Evolutionary conservation across 2,888 invertebrate genomes (phyloP).

Genomic region (Philonicus albiceps): DNA sequence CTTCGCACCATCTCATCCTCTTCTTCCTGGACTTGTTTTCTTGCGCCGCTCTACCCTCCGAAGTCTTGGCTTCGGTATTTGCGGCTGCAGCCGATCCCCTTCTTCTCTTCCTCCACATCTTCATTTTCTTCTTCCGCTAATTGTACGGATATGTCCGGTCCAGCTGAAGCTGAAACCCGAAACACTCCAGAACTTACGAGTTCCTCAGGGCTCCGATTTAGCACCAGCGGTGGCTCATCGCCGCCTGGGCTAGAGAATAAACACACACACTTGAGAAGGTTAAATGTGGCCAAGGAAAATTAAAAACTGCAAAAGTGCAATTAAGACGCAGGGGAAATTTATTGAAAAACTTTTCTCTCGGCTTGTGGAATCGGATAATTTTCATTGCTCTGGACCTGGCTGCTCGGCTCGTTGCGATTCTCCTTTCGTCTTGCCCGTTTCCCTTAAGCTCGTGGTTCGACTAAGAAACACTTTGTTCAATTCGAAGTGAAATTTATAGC

Average conservation of each 20-base stretch:
- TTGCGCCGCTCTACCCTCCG: background rate
- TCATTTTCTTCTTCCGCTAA: constrained; percentile 24
- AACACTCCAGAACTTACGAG: constrained; percentile 10
- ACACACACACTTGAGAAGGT: constrained; percentile 48
- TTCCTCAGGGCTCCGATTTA: background rate
- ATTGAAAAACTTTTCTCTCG: constrained; percentile 51
- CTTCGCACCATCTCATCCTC: background rate
- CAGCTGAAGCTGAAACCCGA: background rate
- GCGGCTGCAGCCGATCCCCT: background rate
- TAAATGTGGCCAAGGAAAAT: constrained; percentile 51
- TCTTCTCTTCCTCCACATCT: background rate
- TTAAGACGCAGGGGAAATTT: constrained; percentile 52
- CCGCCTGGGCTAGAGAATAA: constrained; percentile 46
- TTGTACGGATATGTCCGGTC: constrained; percentile 27
- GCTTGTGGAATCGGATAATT: background rate
- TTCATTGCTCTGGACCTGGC: constrained; percentile 35
- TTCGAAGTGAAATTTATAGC: background rate
- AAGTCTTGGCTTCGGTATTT: background rate
- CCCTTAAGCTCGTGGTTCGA: background rate
- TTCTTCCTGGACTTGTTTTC: background rate
- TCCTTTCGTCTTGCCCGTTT: background rate
- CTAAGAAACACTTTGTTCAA: background rate
- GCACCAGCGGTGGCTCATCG: background rate
- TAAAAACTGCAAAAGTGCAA: constrained; percentile 52
- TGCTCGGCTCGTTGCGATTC: constrained; percentile 4